Conservation (phyloP, 2,113 vertebrate species). For the Albula goreensis region DNA sequence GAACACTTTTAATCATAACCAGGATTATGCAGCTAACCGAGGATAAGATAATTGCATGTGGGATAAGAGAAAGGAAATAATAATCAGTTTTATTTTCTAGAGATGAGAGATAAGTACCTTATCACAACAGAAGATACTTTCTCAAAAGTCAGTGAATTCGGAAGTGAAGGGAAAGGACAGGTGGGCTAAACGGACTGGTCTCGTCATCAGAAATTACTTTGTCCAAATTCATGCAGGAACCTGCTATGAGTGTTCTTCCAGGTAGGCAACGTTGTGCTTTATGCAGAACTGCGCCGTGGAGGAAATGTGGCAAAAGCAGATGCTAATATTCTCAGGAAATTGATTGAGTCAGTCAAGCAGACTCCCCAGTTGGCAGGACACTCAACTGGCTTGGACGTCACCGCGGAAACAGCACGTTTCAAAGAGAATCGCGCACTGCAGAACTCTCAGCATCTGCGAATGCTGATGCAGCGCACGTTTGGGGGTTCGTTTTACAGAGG, state of each 20-base stretch:
- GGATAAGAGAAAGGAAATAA: neutral
- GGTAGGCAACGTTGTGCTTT: neutral
- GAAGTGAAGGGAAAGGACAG: too few species aligned
- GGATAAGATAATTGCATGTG: neutral
- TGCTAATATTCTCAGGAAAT: neutral
- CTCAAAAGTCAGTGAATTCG: too few species aligned
- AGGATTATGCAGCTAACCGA: neutral
- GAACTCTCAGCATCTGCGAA: neutral
- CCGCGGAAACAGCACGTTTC: neutral
- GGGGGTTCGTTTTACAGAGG: neutral
- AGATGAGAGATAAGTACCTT: too few species aligned
- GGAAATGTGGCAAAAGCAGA: neutral
- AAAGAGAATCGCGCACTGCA: neutral
- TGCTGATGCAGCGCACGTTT: neutral
- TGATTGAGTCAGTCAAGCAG: neutral
- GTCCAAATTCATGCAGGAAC: too few species aligned
- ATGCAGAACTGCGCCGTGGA: neutral
- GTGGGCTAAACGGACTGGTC: too few species aligned
- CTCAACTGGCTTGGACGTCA: neutral
- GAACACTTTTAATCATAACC: neutral
- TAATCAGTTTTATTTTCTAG: too few species aligned
- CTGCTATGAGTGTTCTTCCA: too few species aligned
- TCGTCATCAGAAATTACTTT: too few species aligned
- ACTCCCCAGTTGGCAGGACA: neutral
- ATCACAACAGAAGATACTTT: too few species aligned